Conservation (phyloP, 2,888 invertebrate genomes). For the Beris morrisii region DNA sequence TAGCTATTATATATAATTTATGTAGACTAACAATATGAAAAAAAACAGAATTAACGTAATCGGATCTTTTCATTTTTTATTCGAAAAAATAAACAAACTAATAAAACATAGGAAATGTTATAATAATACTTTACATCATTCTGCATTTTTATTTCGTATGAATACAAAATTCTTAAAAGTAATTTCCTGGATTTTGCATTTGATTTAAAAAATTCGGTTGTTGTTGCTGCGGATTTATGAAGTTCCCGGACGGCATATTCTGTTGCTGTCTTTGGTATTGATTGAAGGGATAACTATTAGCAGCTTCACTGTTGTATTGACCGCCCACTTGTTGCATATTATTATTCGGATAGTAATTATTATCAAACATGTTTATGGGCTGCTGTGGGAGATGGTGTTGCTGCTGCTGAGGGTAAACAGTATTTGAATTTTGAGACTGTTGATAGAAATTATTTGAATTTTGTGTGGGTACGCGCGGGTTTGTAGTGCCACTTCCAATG, state of each 20-base stretch:
- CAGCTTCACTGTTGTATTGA: too few species aligned
- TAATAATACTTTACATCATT: too few species aligned
- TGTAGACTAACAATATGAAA: too few species aligned
- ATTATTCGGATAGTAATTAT: slow-evolving; percentile 3
- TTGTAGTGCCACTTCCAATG: slow-evolving; percentile 10
- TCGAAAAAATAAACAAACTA: too few species aligned
- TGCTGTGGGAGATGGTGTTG: slow-evolving; percentile 33
- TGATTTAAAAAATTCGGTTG: slow-evolving; percentile 5
- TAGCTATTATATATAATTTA: too few species aligned
- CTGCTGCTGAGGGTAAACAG: slow-evolving; percentile 33
- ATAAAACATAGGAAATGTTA: too few species aligned
- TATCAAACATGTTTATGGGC: slow-evolving; percentile 26
- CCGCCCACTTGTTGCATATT: not conserved
- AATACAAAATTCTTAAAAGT: slow-evolving; percentile 6
- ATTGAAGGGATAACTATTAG: slow-evolving; percentile 10
- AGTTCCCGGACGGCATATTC: slow-evolving; percentile 1
- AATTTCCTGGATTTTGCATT: slow-evolving; percentile 11
- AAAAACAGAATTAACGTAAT: too few species aligned
- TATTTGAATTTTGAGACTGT: slow-evolving; percentile 20
- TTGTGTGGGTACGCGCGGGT: not conserved
- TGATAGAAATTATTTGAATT: slow-evolving; percentile 7
- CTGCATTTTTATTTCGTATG: too few species aligned
- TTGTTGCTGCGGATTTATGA: slow-evolving; percentile 6
- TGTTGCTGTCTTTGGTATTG: slow-evolving; percentile 10
- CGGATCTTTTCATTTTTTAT: too few species aligned